Percentiles rank a stretch among this genome's conserved stretches.
These are phyloP conservation scores for Drosophila ogumai DNA, from an alignment of 1,140 invertebrate genomes.

Conservation along the genomic window DNA sequence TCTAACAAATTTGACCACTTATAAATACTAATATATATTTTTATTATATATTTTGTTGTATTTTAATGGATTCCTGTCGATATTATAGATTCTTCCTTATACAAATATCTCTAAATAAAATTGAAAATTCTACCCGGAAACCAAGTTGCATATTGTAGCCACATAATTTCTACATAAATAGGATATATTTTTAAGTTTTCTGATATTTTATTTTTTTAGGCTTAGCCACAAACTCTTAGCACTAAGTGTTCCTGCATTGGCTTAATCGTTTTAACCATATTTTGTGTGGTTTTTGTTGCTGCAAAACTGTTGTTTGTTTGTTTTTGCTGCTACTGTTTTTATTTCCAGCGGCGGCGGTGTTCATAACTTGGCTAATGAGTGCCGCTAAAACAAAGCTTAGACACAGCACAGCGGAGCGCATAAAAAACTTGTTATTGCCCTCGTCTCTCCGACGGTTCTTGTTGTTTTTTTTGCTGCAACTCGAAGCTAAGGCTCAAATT, in stretches of 20 bases:
- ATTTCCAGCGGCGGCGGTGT: slow-evolving; percentile 17
- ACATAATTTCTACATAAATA: neutral
- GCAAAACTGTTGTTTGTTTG: slow-evolving; percentile 38
- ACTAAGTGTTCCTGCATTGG: slow-evolving; percentile 21
- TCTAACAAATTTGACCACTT: too few species aligned
- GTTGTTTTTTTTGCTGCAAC: slow-evolving; percentile 32
- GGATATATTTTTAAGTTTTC: neutral
- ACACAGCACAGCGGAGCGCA: slow-evolving; percentile 23
- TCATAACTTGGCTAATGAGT: slow-evolving; percentile 81
- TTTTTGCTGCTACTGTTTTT: slow-evolving; percentile 38
- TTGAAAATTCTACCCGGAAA: neutral
- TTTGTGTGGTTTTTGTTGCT: slow-evolving; percentile 12
- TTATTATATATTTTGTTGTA: too few species aligned
- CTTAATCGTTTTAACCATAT: slow-evolving; percentile 51
- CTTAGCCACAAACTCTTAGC: slow-evolving; percentile 2
- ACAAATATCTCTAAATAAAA: too few species aligned
- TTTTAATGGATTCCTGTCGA: too few species aligned
- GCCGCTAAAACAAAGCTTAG: slow-evolving; percentile 59
- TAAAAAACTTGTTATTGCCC: slow-evolving; percentile 50
- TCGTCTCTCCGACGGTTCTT: slow-evolving; percentile 20
- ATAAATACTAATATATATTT: too few species aligned
- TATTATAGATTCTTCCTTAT: too few species aligned
- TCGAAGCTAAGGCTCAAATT: slow-evolving; percentile 62
- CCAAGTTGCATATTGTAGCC: neutral
- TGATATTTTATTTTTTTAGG: neutral